These are phyloP conservation scores for Deilephila porcellus DNA, from an alignment of 2,888 invertebrate species.

Conservation along the genomic window DNA sequence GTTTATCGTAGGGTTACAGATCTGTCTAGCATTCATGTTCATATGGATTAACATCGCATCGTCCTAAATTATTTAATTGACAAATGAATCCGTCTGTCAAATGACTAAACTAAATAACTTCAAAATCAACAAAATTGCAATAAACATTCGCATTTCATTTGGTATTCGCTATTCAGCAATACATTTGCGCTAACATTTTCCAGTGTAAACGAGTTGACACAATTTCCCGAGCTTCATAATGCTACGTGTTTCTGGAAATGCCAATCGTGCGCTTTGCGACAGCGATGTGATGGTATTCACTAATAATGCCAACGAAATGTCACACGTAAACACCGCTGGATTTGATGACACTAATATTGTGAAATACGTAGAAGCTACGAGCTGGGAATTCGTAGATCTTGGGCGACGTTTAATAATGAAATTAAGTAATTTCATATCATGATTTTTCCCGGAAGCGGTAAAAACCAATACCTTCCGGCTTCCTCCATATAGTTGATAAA, in stretches of 20 bases:
- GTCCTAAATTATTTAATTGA: too few relatives aligned
- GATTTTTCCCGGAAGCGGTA: too few relatives aligned
- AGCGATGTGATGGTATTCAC: conserved; percentile 1
- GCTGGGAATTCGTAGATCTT: too few relatives aligned
- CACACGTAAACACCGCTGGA: not conserved
- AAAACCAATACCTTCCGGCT: not conserved
- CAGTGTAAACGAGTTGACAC: conserved; percentile 5
- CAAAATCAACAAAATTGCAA: not conserved
- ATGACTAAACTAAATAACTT: too few relatives aligned
- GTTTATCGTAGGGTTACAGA: too few relatives aligned
- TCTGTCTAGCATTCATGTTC: too few relatives aligned
- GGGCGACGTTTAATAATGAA: too few relatives aligned
- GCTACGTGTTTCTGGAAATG: conserved; percentile 8
- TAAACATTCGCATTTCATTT: conserved; percentile 6
- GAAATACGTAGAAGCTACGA: too few relatives aligned
- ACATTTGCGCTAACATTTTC: not conserved
- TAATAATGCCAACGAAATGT: conserved; percentile 21
- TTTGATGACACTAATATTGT: not conserved
- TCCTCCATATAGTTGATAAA: too few relatives aligned
- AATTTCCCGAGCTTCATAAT: conserved; percentile 6
- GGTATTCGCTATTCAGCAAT: not conserved
- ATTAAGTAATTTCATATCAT: too few relatives aligned
- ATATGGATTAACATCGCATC: too few relatives aligned
- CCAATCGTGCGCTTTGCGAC: not conserved
- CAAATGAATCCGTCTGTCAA: too few relatives aligned